A percentile compares a stretch with the other conserved stretches of the same genome.
These are phyloP conservation scores for Zosterops lateralis DNA, from an alignment of 2,113 vertebrate species.

Conservation along the genomic window DNA sequence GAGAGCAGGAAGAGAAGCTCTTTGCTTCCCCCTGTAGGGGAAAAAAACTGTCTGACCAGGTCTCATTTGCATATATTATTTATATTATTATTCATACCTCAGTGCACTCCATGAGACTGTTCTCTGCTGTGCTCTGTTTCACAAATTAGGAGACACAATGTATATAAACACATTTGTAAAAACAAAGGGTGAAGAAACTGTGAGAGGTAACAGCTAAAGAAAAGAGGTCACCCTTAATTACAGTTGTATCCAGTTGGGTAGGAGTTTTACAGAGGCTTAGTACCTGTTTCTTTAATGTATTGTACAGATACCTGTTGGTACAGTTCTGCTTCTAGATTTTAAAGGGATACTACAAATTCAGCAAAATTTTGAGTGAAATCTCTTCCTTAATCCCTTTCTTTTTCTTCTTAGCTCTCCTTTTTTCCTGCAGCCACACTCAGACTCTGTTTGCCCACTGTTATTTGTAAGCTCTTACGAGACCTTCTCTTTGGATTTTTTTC, in stretches of 20 bases:
- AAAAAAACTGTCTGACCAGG: neutral
- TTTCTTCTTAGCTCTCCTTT: neutral
- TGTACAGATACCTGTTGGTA: neutral
- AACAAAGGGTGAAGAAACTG: neutral
- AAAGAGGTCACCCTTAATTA: neutral
- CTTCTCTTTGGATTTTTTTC: neutral
- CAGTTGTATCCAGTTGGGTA: neutral
- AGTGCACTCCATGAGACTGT: neutral
- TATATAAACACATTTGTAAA: neutral
- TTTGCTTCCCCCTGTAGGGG: conserved; percentile 45
- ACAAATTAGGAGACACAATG: neutral
- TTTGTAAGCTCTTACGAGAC: neutral
- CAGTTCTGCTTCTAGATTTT: neutral
- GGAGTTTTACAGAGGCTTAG: neutral
- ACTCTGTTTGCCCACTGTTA: neutral
- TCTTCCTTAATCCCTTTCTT: neutral
- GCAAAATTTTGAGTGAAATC: neutral
- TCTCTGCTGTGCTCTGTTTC: neutral
- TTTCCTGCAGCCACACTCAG: neutral
- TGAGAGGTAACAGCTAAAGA: neutral
- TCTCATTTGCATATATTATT: neutral
- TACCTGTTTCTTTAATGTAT: neutral
- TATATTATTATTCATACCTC: neutral
- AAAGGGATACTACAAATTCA: neutral
- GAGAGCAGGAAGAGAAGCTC: neutral